Evolutionary conservation across 35 echinoderm and acorn worm genomes (phyloP), one percentile per base, ranked within the genome.

Genomic region (Heliocidaris tuberculata): DNA sequence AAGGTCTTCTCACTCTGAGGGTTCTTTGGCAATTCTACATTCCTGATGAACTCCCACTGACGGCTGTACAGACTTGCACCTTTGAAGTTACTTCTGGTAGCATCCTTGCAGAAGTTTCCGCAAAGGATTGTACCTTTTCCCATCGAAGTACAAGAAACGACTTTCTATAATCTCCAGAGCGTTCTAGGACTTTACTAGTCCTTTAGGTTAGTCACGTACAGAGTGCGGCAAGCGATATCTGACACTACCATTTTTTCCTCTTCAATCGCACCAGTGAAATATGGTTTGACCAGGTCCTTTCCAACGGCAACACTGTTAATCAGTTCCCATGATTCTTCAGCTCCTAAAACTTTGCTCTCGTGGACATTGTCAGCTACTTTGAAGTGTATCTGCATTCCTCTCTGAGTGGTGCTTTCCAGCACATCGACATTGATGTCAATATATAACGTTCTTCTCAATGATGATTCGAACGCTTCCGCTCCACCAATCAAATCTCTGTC

Each of bases 61-160:
- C 31, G 31, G 27, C 17, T 88, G 86, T 88, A 88, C 24, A 88
- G 17, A 30, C 86, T 88, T 32, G 47, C 47, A 13, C 86, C 86
- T 35, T 88, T 48, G n/a, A n/a, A n/a, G n/a, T n/a, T n/a, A n/a
- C n/a, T n/a, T n/a, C n/a, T n/a, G n/a, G n/a, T n/a, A n/a, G 86
- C 47, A 32, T 21, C 86, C 47, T 88, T 88, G 86, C 86, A 88
- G 86, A 35, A 48, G 31, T 88, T 88, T 32, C 86, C 86, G 31
- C 86, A 88, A 27, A 88, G 86, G 31, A 88, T 88, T 4, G 3
- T 48, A 6, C 47, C 86, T 30, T 88, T 88, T 7, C 47, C 86
- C 31, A 88, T 13, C 7, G 86, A 21, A 7, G 31, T 88, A 48
- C 86, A 88, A 88, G 86, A 88, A 32, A 88, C 86, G 0, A 35